Evolutionary conservation across 2,113 vertebrate species (phyloP).

Genomic region (Procavia capensis): DNA sequence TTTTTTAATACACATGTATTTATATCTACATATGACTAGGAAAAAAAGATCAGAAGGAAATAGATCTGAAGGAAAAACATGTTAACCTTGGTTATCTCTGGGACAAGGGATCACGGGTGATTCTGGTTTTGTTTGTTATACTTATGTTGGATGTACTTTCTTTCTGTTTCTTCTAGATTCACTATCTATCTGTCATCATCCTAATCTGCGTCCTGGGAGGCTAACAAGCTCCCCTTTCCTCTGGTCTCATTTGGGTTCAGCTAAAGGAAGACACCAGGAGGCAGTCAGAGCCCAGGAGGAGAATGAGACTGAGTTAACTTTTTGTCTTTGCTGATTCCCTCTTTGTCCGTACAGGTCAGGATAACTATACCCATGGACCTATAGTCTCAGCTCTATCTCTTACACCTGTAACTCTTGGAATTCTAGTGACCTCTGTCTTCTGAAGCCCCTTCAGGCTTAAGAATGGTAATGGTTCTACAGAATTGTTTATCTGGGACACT

Average conservation of each 20-base stretch:
- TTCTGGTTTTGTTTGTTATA: neutral
- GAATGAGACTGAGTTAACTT: neutral
- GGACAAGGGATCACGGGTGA: neutral
- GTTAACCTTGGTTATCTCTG: neutral
- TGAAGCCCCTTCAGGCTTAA: neutral
- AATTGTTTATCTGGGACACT: neutral
- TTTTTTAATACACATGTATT: neutral
- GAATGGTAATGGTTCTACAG: neutral
- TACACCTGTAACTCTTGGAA: neutral
- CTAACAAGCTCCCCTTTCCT: neutral
- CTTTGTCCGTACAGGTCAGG: neutral
- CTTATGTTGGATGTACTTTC: neutral
- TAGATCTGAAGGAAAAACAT: neutral
- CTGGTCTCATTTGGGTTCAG: neutral
- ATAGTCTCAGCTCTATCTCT: neutral
- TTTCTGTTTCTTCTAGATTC: neutral
- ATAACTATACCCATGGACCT: neutral
- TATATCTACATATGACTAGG: neutral
- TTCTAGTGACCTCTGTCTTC: neutral
- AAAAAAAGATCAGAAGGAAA: neutral
- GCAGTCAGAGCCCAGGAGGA: neutral
- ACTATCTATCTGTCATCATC: neutral
- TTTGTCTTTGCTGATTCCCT: neutral
- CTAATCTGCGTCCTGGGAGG: neutral
- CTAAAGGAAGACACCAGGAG: neutral